A percentile compares a stretch with the other conserved stretches of the same genome.
Conservation (phyloP, 2,888 invertebrate genomes). For the Eupithecia insigniata region DNA sequence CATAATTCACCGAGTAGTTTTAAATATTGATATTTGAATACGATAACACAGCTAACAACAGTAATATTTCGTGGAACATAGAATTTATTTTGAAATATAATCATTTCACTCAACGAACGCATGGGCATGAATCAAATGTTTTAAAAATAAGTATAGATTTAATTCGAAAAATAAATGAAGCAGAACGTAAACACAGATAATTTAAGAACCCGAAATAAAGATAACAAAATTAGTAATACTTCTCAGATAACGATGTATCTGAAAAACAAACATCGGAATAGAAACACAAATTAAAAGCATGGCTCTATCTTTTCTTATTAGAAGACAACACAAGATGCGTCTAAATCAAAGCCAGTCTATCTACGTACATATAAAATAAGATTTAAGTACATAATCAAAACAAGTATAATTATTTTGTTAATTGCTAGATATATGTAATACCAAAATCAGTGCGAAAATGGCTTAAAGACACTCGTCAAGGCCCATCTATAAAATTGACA, state of each 20-base stretch:
- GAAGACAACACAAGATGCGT: neutral
- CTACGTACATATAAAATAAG: neutral
- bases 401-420: neutral
- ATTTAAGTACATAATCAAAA: neutral
- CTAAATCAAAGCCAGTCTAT: neutral
- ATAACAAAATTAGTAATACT: conserved; percentile 40
- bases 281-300: neutral
- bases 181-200: conserved; percentile 47
- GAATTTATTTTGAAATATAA: conserved; percentile 1
- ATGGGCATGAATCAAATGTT: conserved; percentile 12
- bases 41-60: neutral
- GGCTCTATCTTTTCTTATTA: neutral
- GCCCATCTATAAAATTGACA: conserved; percentile 50
- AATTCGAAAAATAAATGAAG: conserved; percentile 19
- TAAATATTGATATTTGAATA: neutral
- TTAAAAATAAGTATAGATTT: conserved; percentile 12
- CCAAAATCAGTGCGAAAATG: conserved; percentile 9
- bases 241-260: conserved; percentile 14
- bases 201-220: conserved; percentile 43
- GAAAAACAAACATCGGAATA: neutral
- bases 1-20: neutral
- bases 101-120: neutral
- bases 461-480: conserved; percentile 37
- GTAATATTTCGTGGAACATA: neutral
- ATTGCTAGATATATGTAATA: neutral